These are phyloP conservation scores for Mormyrus hasselquistii DNA, from an alignment of 2,797 vertebrate genomes.

Conservation along the genomic window DNA sequence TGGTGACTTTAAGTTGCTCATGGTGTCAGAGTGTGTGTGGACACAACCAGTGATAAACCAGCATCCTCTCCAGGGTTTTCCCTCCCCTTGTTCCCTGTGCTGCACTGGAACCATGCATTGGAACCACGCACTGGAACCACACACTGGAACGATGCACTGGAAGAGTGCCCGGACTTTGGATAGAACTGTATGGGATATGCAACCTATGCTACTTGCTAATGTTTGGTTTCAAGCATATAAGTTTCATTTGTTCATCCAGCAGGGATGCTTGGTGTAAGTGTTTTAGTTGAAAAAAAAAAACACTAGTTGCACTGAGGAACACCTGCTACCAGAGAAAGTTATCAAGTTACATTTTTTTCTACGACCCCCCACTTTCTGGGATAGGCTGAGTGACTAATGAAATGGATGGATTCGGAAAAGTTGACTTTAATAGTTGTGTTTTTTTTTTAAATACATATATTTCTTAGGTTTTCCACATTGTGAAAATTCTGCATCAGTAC, in stretches of 20 bases:
- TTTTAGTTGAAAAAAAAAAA: background rate
- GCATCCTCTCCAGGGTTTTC: background rate
- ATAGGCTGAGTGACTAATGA: background rate
- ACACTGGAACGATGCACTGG: background rate
- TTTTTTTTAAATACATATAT: background rate
- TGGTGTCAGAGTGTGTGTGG: background rate
- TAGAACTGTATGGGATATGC: background rate
- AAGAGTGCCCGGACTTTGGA: background rate
- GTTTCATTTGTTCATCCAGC: background rate
- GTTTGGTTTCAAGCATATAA: background rate
- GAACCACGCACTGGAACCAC: background rate
- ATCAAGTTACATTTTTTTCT: background rate
- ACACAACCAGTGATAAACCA: background rate
- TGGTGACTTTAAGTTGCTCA: background rate
- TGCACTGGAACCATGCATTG: background rate
- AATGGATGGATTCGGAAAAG: background rate
- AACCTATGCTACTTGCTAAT: background rate
- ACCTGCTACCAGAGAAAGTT: background rate
- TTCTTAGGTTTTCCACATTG: background rate
- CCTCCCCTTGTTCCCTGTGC: background rate
- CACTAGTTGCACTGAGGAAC: background rate
- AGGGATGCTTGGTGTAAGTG: background rate
- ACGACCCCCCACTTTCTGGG: background rate
- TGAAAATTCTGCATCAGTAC: background rate
- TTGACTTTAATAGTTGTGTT: background rate